Evolutionary conservation across 2,113 vertebrate species (phyloP).

Genomic region (Grantiella picta): DNA sequence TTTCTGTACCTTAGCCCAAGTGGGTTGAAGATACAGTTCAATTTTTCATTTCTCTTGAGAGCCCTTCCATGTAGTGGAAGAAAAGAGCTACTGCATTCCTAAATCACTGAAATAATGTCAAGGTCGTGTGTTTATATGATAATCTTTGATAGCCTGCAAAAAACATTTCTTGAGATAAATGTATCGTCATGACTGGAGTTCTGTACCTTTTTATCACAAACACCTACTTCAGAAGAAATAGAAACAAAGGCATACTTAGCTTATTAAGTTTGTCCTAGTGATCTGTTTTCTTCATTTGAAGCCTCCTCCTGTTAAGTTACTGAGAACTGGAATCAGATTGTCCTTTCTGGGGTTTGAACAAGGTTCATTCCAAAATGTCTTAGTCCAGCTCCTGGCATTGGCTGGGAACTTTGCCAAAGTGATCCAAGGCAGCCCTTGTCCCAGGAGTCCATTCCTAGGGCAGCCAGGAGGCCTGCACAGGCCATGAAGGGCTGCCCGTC

Average conservation of each 20-base stretch:
- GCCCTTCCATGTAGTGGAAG: background rate
- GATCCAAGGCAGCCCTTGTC: background rate
- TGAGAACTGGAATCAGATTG: background rate
- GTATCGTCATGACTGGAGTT: background rate
- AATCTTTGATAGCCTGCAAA: background rate
- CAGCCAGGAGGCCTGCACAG: background rate
- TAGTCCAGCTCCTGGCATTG: background rate
- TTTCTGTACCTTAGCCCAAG: background rate
- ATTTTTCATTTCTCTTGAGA: conserved; percentile 16
- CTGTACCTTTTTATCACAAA: background rate
- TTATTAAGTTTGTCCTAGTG: background rate
- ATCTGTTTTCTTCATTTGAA: background rate
- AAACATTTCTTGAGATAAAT: background rate
- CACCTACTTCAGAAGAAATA: background rate
- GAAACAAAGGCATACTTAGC: background rate
- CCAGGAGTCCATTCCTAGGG: background rate
- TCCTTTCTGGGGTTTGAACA: background rate
- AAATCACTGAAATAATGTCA: conserved; percentile 6
- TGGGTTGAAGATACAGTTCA: background rate
- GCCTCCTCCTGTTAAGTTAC: background rate
- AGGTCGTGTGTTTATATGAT: background rate
- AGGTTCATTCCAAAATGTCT: background rate
- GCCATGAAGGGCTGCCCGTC: background rate
- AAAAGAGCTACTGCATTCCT: background rate
- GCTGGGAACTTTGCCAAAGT: background rate